These are phyloP conservation scores for Aplochiton taeniatus DNA, from an alignment of 2,797 vertebrate genomes.

Conservation along the genomic window DNA sequence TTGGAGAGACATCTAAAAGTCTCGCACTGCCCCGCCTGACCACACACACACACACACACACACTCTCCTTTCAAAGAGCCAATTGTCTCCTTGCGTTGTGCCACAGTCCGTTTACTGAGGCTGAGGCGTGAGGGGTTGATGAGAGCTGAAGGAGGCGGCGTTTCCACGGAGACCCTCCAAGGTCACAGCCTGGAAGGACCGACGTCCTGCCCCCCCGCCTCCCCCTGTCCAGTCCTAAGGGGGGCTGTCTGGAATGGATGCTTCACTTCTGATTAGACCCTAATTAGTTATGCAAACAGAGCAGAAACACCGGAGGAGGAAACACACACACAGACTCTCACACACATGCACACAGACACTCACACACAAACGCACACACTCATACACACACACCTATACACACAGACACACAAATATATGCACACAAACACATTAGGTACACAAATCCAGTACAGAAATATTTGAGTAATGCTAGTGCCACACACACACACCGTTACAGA, in stretches of 20 bases:
- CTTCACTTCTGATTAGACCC: constrained; percentile 62
- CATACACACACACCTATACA: constrained; percentile 9
- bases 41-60: too few species aligned
- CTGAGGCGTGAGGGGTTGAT: constrained; percentile 42
- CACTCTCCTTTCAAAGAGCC: constrained; percentile 3
- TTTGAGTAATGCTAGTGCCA: too few species aligned
- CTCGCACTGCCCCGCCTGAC: too few species aligned
- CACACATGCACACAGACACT: neutral
- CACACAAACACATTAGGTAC: neutral
- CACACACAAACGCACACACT: neutral
- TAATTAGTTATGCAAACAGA: constrained; percentile 61
- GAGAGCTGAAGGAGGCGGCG: constrained; percentile 46
- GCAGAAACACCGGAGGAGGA: constrained; percentile 32
- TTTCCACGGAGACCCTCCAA: constrained; percentile 33
- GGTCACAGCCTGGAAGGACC: constrained; percentile 48
- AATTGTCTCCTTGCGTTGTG: constrained; percentile 49
- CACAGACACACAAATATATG: constrained; percentile 6
- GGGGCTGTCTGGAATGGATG: constrained; percentile 50
- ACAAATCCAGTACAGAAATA: too few species aligned
- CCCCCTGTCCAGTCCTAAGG: constrained; percentile 7
- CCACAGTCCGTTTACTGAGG: constrained; percentile 32
- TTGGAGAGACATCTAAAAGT: too few species aligned
- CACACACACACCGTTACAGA: neutral
- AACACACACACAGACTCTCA: neutral
- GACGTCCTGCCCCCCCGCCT: constrained; percentile 22